phyloP scores from a whole-genome alignment of 2,888 invertebrate species.

The Ormyrus nitidulus region DNA sequence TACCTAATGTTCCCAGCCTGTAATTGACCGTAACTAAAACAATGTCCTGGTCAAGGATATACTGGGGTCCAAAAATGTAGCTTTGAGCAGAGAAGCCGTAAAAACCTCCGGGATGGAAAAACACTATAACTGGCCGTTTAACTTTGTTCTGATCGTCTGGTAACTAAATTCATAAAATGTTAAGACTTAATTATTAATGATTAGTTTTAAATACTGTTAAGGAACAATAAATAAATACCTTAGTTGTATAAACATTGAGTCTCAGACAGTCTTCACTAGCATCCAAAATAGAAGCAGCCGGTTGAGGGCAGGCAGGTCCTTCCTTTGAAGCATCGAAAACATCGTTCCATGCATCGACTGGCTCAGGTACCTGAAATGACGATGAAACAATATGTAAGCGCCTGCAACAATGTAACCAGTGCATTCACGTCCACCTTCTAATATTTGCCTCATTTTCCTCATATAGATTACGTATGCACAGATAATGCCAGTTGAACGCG shows the following conservation, averaged over 20 bases:
- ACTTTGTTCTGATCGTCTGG: no score
- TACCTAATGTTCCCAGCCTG: conserved; percentile 74
- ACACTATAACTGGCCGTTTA: no score
- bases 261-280: conserved; percentile 80
- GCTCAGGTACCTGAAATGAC: conserved; percentile 75
- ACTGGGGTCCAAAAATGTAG: conserved; percentile 68
- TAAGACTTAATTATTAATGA: no score
- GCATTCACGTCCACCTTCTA: no score
- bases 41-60: conserved; percentile 67
- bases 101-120: no score
- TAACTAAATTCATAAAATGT: no score
- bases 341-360: conserved; percentile 77
- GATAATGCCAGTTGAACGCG: no score
- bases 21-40: conserved; percentile 70
- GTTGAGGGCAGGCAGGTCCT: conserved; percentile 78
- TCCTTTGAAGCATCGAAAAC: conserved; percentile 79
- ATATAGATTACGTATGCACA: no score
- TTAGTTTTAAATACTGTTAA: no score
- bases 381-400: no score
- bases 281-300: conserved; percentile 56
- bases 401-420: no score
- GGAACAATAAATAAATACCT: conserved; percentile 63
- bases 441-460: no score
- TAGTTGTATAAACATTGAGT: conserved; percentile 80
- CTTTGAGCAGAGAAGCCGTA: conserved; percentile 76